Evolutionary conservation across 2,797 vertebrate species (phyloP).

Genomic region (Miichthys miiuy): DNA sequence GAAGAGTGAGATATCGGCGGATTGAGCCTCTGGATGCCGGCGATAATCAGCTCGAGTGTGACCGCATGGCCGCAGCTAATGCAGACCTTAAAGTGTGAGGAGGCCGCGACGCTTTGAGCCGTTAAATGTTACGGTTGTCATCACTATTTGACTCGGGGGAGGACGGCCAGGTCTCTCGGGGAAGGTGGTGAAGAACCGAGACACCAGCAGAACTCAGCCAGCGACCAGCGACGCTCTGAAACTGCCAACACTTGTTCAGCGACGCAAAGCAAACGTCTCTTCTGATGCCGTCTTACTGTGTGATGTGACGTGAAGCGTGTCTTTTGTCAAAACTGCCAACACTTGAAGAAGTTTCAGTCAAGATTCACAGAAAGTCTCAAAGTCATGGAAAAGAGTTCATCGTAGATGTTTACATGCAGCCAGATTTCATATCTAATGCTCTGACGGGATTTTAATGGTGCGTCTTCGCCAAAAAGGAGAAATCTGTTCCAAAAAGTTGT

Average conservation of each 20-base stretch:
- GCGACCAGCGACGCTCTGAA: background rate
- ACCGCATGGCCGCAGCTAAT: conserved; percentile 27
- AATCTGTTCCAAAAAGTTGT: no score
- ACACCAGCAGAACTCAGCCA: background rate
- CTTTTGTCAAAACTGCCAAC: no score
- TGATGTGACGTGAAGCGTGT: background rate
- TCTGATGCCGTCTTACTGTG: no score
- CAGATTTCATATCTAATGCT: no score
- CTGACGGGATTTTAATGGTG: no score
- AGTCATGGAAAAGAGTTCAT: no score
- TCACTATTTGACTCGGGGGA: conserved; percentile 42
- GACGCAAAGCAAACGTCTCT: background rate
- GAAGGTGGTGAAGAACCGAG: background rate
- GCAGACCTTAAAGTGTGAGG: conserved; percentile 20
- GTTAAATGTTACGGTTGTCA: conserved; percentile 44
- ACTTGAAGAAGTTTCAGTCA: no score
- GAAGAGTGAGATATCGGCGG: background rate
- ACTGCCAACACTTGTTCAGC: background rate
- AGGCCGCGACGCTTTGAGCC: background rate
- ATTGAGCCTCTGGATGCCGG: background rate
- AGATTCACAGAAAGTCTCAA: no score
- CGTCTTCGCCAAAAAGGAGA: no score
- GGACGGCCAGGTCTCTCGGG: conserved; percentile 10
- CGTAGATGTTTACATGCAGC: no score
- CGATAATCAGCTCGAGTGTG: conserved; percentile 28